Percentiles rank a stretch among this genome's conserved stretches.
Evolutionary conservation across 2,113 vertebrate species (phyloP).

Genomic region (Emydura subglobosa): DNA sequence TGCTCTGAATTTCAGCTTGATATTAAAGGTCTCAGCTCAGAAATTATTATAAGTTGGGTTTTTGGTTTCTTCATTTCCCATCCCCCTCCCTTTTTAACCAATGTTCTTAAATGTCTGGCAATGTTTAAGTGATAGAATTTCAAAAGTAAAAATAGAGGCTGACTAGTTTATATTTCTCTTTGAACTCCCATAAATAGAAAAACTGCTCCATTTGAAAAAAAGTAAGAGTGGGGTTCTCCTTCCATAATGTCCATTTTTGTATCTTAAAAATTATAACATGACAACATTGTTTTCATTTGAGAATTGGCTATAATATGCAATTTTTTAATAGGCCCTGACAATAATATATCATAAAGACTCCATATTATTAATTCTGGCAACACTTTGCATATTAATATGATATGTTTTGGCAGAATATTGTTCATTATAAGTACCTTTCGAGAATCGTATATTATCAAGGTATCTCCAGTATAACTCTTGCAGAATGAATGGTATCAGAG

Average conservation of each 20-base stretch:
- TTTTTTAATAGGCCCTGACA: not conserved
- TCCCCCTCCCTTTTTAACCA: not conserved
- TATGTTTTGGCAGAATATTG: not conserved
- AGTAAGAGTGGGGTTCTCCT: not conserved
- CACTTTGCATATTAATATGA: not conserved
- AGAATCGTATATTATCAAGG: not conserved
- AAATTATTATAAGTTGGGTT: not conserved
- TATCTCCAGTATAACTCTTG: not conserved
- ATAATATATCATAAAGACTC: fast-evolving
- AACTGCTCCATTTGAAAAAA: not conserved
- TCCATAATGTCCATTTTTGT: not conserved
- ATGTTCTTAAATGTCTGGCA: not conserved
- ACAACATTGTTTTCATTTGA: not conserved
- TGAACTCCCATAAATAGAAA: fast-evolving
- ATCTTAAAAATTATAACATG: not conserved
- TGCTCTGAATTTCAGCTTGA: not conserved
- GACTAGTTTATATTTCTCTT: not conserved
- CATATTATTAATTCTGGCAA: not conserved
- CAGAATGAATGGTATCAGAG: not conserved
- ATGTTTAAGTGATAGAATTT: not conserved
- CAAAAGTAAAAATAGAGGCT: not conserved
- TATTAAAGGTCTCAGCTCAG: not conserved
- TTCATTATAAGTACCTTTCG: not conserved
- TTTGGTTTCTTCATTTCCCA: not conserved
- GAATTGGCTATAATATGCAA: not conserved